Base-by-base conservation (phyloP, 2,888 invertebrate genomes). In the Sarcophaga rosellei region DNA sequence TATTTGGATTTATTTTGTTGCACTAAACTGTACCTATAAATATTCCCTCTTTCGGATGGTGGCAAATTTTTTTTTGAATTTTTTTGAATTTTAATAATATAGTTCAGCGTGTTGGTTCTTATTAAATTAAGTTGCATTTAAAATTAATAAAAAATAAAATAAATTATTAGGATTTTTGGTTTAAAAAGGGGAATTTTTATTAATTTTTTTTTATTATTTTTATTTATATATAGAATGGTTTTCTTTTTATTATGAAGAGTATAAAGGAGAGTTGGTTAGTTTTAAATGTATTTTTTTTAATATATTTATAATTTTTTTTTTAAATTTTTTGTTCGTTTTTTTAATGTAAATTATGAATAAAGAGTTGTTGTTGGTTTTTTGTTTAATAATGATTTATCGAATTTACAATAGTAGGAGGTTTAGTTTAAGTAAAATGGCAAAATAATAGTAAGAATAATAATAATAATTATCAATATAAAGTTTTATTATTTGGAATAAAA, bases 401-500 rank as follows among this genome's bases (percentile, higher is more conserved):
- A 75, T 70, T 75, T 78, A 59, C 69, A 78, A 63, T 66, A 73
- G 74, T 59, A 70, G 23, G 65, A 65, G n/a, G 69, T 81, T 74
- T 65, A 44, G 4, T 69, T 69, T 65, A 53, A 53, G 53, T 15
- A 53, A 53, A 53, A 53, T 53, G 53, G 17, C 53, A 53, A 53
- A 53, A 53, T 35, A 35, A 35, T 35, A 35, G 17, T 53, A 15
- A 17, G 4, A 53, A 53, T 53, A 15, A 53, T 53, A 53, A 53
- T 53, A 17, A 53, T 53, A 47, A 47, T 12, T 53, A 53, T 53
- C 12, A 53, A 53, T 53, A 35, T 72, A 53, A 35, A 35, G 35
- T 76, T 21, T 81, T 81, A 59, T 47, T 21, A 74, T 81, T 84
- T 70, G 63, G 74, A 86, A 86, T 81, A 69, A 77, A 83, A 68